Percentiles rank a stretch among this genome's conserved stretches.
Evolutionary conservation across 2,888 invertebrate species (phyloP).

Genomic region (Hemaris fuciformis): DNA sequence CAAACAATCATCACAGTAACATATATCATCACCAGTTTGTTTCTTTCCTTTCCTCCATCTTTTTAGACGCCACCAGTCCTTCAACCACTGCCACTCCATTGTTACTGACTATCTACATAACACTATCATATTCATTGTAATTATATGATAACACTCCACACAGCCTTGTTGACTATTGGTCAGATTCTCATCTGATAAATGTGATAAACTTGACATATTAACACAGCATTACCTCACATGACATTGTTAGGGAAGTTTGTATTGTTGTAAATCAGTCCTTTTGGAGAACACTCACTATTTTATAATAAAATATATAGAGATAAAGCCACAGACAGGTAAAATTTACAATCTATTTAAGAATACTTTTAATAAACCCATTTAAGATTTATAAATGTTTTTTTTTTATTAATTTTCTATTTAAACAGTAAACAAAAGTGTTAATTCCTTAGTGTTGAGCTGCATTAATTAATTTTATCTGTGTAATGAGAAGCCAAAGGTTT

Average conservation of each 20-base stretch:
- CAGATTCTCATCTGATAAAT: constrained; percentile 55
- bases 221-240: constrained; percentile 70
- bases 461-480: constrained; percentile 1
- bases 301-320: not conserved
- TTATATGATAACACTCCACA: constrained; percentile 44
- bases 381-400: not conserved
- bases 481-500: not conserved
- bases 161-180: constrained; percentile 65
- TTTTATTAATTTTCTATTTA: not conserved
- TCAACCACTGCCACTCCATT: constrained; percentile 91
- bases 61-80: constrained; percentile 91
- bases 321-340: not conserved
- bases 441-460: not conserved
- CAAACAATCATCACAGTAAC: constrained; percentile 89
- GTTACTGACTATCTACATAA: constrained; percentile 50
- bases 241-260: constrained; percentile 60
- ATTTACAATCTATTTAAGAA: not conserved
- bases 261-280: constrained; percentile 53
- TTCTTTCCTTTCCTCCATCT: constrained; percentile 83
- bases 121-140: constrained; percentile 47
- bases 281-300: not conserved
- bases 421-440: not conserved
- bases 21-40: constrained; percentile 83
- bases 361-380: not conserved
- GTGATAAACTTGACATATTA: constrained; percentile 74